These are phyloP conservation scores for Troides aeacus DNA, from an alignment of 2,888 invertebrate genomes.

Conservation along the genomic window DNA sequence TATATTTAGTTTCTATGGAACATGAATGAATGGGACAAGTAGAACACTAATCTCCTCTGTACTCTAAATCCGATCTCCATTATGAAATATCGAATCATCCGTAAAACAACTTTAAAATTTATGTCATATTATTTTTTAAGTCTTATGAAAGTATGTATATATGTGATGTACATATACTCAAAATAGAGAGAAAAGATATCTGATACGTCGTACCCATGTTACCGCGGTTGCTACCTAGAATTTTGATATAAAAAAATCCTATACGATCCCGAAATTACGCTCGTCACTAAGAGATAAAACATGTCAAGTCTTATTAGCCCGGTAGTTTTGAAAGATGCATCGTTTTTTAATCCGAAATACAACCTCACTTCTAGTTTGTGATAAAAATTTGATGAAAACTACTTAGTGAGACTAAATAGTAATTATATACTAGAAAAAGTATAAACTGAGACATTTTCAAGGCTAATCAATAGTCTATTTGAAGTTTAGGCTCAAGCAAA, in stretches of 20 bases:
- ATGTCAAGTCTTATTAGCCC: not conserved
- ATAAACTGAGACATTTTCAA: too few relatives aligned
- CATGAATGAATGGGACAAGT: conserved; percentile 13
- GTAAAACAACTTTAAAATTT: not conserved
- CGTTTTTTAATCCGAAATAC: not conserved
- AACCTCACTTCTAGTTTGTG: not conserved
- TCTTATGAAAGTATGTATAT: not conserved
- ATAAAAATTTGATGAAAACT: not conserved
- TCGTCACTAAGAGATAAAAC: not conserved
- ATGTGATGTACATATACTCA: not conserved
- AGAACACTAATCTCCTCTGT: not conserved
- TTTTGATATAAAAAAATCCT: not conserved
- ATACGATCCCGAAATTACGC: not conserved
- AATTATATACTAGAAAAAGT: too few relatives aligned
- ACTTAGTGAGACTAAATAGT: too few relatives aligned
- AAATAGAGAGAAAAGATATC: not conserved
- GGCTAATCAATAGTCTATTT: too few relatives aligned
- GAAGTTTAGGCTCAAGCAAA: too few relatives aligned
- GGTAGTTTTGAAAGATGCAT: not conserved
- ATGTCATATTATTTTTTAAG: not conserved
- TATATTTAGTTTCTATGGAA: conserved; percentile 2
- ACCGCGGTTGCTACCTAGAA: not conserved
- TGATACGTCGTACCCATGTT: not conserved
- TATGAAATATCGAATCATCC: not conserved
- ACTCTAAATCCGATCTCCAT: not conserved